Base-by-base conservation (phyloP, 2,797 vertebrate species). In the Adrianichthys oophorus region DNA sequence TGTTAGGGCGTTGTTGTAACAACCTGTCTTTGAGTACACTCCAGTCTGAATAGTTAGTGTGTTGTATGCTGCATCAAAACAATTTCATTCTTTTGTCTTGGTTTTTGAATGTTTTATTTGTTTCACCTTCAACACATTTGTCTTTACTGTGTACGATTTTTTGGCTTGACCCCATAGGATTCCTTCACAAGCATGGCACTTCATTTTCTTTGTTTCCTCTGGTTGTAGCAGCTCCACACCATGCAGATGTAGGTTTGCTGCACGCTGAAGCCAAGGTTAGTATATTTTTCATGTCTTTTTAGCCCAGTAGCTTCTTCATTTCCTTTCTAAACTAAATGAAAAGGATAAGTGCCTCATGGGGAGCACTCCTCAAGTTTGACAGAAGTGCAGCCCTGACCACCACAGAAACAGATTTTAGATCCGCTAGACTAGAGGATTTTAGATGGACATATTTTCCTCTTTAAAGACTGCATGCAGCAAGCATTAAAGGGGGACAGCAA, bases 381-480 rank as follows among this genome's bases (percentile, higher is more conserved):
- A 37, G 32, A n/a, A 17, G 6, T 5, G 15, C 41, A 42, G 41
- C 14, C 8, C 41, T 12, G 15, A 42, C 41, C 41, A 42, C 41
- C 15, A 42, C 5, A 42, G 41, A 15, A 1, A 42, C 41, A 7
- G 41, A 4, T 43, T 46, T 44, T 15, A 51, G 3, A 51, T 32
- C 54, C 42, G 47, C 8, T 7, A 59, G 7, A 63, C 8, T 7
- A 59, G 7, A 63, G 29, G 73, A 42, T 48, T 67, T 54, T 14
- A 62, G 68, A 76, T 82, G 72, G 82, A 91, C 90, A 78, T 91
- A 92, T 88, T 90, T 91, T 91, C 88, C 86, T 93, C 91, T 86
- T 91, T 87, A 85, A 80, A 60, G 78, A 83, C 89, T 91, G 90
- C 91, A 92, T 93, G 91, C 89, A 92, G 88, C 87, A 90, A 91